Base-by-base conservation (phyloP, 2,888 invertebrate genomes). In the Lutraria lutraria region DNA sequence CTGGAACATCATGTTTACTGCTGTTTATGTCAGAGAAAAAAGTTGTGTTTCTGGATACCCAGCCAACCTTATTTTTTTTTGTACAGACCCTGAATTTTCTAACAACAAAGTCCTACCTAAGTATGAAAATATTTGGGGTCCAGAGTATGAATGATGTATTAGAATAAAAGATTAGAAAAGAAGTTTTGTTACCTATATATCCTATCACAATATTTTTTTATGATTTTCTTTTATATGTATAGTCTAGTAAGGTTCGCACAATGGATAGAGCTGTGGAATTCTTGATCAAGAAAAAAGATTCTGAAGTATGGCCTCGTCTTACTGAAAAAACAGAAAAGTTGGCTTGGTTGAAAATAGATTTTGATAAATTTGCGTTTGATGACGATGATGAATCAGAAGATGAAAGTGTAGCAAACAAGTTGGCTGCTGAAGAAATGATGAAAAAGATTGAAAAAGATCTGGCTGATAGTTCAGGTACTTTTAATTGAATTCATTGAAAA, bases 301-400 rank as follows among this genome's bases (percentile, higher is more conserved):
- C 97, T 0, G 97, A 97, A 0, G 98, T 98, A 98, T 99, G 99
- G 99, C 98, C 98, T 0, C 97, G 99, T 83, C 97, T 99, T 29
- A 98, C 98, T 0, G 97, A 98, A 16, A 98, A 98, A 91, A 98
- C 98, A 0, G 98, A 98, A 94, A 99, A 99, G 96, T 98, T 98
- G 0, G 98, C 98, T 0, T 99, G 99, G 99, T 97, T 99, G 8
- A 99, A 98, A 97, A 98, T 99, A 93, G 99, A 99, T 97, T 99
- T 99, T 97, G 99, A 99, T 96, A 97, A 98, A 87, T 99, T 99
- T 98, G 98, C 98, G 95, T 98, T 98, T 6, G 98, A 98, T 94
- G 98, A 98, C 93, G 98, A 97, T 72, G 89, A 93, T 13, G 86
- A 90, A 72, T 92, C 93, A n/a, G 93, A 94, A 25, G 90, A 93